These are phyloP conservation scores for Aurelia coerulea DNA, from an alignment of 30 jellyfish, hydroid and myxozoan species.

Conservation along the genomic window DNA sequence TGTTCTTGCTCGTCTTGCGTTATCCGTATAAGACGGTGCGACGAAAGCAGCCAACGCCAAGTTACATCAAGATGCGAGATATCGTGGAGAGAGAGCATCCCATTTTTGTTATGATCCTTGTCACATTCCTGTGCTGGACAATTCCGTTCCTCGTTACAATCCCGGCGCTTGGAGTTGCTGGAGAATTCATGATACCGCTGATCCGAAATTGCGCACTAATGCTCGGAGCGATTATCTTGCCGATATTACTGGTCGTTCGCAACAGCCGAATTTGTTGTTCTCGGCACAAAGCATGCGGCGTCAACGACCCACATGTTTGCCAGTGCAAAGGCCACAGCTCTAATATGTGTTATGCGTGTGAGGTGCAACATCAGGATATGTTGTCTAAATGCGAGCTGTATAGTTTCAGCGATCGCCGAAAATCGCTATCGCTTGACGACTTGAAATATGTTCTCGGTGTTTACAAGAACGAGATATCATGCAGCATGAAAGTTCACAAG, in stretches of 20 bases:
- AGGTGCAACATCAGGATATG: slow-evolving; percentile 79
- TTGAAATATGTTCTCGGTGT: slow-evolving; percentile 60
- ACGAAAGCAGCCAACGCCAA: slow-evolving; percentile 62
- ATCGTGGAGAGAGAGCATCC: slow-evolving; percentile 88
- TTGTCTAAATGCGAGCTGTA: slow-evolving; percentile 52
- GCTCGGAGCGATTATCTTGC: slow-evolving; percentile 66
- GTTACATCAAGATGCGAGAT: slow-evolving; percentile 45
- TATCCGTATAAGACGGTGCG: slow-evolving; percentile 75
- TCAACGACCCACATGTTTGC: slow-evolving; percentile 72
- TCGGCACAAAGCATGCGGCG: slow-evolving; percentile 60
- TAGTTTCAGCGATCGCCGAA: slow-evolving; percentile 80
- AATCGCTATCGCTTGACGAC: slow-evolving; percentile 76
- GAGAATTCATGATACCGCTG: slow-evolving; percentile 46
- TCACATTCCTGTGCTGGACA: slow-evolving; percentile 78
- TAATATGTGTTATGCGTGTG: slow-evolving; percentile 76
- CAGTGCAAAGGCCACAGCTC: slow-evolving; percentile 75
- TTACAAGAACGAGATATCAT: slow-evolving; percentile 40
- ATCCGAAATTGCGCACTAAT: slow-evolving; percentile 71
- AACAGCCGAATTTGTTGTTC: slow-evolving; percentile 69
- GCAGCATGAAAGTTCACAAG: slow-evolving; percentile 51
- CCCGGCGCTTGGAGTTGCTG: slow-evolving; percentile 54
- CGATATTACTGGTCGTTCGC: slow-evolving; percentile 61
- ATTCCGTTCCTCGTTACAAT: slow-evolving; percentile 76
- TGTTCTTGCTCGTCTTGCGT: slow-evolving; percentile 70
- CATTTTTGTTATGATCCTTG: slow-evolving; percentile 72